Conservation (phyloP, 1,140 invertebrate species). For the Drosophila navojoa region DNA sequence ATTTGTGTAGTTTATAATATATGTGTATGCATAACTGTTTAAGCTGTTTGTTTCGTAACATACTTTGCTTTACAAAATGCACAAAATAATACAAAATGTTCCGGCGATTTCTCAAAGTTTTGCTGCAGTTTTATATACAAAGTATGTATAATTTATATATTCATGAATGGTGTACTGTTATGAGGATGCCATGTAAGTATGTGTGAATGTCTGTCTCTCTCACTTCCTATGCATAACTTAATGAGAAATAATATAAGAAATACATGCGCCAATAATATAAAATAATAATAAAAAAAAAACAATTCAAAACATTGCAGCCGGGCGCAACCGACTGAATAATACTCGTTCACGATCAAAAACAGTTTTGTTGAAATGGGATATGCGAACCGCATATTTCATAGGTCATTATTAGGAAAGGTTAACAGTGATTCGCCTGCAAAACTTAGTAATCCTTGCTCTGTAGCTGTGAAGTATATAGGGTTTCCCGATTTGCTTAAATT, state of each 20-base stretch:
- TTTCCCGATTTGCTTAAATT: too few species aligned
- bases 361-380: too few species aligned
- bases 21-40: conserved; percentile 25
- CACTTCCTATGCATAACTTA: conserved; percentile 53
- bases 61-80: conserved; percentile 70
- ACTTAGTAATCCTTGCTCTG: too few species aligned
- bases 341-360: too few species aligned
- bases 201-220: conserved; percentile 53
- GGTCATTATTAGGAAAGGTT: too few species aligned
- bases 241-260: conserved; percentile 44
- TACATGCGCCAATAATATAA: conserved; percentile 31
- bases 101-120: conserved; percentile 55
- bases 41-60: conserved; percentile 33
- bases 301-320: background rate
- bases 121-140: conserved; percentile 72
- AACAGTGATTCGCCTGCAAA: too few species aligned
- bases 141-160: conserved; percentile 61
- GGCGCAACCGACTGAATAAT: too few species aligned
- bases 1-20: conserved; percentile 35
- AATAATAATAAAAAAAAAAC: background rate
- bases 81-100: conserved; percentile 74
- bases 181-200: conserved; percentile 58
- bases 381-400: too few species aligned
- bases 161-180: conserved; percentile 52
- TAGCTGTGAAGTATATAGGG: too few species aligned